A percentile compares a stretch with the other conserved stretches of the same genome.
These are phyloP conservation scores for Arenaria interpres DNA, from an alignment of 2,113 vertebrate species.

Conservation along the genomic window DNA sequence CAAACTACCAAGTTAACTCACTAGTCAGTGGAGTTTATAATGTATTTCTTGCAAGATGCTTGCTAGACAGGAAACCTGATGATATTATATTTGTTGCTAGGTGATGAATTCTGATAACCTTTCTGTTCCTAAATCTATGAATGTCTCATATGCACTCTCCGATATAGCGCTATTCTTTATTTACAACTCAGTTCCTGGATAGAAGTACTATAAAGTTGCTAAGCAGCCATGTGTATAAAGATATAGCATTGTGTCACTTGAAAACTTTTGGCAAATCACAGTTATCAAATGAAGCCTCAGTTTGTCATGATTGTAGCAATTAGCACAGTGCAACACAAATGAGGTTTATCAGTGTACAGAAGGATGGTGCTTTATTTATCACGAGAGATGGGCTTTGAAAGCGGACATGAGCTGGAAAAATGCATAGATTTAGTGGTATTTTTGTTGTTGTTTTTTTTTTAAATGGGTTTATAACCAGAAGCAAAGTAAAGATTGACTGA, in stretches of 20 bases:
- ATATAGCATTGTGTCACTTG: neutral
- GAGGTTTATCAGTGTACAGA: neutral
- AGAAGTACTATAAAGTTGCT: slow-evolving; percentile 18
- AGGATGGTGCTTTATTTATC: neutral
- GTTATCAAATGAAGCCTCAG: neutral
- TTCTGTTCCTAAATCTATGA: slow-evolving; percentile 13
- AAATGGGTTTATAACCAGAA: slow-evolving; percentile 23
- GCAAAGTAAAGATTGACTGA: neutral
- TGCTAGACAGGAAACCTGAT: slow-evolving; percentile 20
- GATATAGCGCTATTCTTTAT: neutral
- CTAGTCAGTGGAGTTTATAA: neutral
- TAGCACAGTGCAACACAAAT: neutral
- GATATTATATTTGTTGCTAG: neutral
- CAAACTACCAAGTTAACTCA: slow-evolving; percentile 19
- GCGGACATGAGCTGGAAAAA: neutral
- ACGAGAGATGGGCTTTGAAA: neutral
- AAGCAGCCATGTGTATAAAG: neutral
- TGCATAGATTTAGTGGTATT: neutral
- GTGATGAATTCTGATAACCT: slow-evolving; percentile 35
- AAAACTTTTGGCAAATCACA: neutral
- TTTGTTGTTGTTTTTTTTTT: neutral
- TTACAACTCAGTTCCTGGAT: neutral
- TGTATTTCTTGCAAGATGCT: neutral
- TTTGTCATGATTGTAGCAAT: neutral
- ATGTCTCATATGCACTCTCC: neutral